Conservation (phyloP, 2,888 invertebrate species). For the Cataglyphis livida region DNA sequence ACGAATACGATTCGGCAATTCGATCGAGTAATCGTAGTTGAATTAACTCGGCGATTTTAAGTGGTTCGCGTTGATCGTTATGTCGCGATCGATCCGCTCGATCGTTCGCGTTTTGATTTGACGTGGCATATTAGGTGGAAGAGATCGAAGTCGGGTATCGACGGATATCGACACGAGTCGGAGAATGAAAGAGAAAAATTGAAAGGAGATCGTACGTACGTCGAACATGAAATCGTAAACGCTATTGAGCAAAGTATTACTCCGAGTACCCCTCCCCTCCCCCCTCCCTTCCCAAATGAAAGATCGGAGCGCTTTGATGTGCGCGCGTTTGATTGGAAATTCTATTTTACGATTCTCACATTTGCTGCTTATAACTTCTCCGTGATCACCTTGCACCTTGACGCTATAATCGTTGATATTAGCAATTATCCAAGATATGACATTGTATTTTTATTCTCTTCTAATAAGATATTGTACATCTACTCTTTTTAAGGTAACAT, state of each 20-base stretch:
- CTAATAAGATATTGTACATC: not conserved
- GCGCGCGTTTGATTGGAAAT: slow-evolving; percentile 25
- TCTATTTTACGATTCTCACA: slow-evolving; percentile 17
- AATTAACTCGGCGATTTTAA: slow-evolving; percentile 48
- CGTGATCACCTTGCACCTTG: slow-evolving; percentile 24
- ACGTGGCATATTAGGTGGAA: slow-evolving; percentile 15
- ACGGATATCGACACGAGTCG: slow-evolving; percentile 3
- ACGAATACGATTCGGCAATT: slow-evolving; percentile 37
- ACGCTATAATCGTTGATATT: slow-evolving; percentile 35
- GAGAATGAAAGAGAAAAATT: not conserved
- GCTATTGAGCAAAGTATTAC: slow-evolving; percentile 24
- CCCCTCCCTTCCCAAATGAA: not conserved
- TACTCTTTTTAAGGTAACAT: not conserved
- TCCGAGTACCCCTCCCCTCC: not conserved
- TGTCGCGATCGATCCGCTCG: not conserved
- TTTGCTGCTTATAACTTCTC: slow-evolving; percentile 24
- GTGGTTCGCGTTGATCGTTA: slow-evolving; percentile 44
- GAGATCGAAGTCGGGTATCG: not conserved
- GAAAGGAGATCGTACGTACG: not conserved
- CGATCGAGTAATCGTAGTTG: slow-evolving; percentile 41
- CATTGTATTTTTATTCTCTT: not conserved
- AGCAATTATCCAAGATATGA: not conserved
- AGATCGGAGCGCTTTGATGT: slow-evolving; percentile 8
- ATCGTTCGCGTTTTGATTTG: slow-evolving; percentile 40
- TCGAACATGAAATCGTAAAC: slow-evolving; percentile 26